Conservation (phyloP, 2,113 vertebrate species). For the Alaudala cheleensis region DNA sequence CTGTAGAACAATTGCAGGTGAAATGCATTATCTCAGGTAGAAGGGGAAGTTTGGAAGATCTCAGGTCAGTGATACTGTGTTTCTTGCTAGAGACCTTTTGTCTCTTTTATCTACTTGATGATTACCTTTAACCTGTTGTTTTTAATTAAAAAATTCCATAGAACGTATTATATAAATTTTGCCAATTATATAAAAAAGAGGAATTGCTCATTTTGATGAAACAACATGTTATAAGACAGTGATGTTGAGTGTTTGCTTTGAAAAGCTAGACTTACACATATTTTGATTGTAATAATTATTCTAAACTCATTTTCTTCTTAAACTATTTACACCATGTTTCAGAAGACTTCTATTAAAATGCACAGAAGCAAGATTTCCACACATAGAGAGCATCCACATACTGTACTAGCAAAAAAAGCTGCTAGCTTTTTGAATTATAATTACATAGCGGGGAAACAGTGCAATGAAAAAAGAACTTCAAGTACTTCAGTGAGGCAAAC, state of each 20-base stretch:
- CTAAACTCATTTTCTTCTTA: neutral
- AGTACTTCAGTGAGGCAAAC: neutral
- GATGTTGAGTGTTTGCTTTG: neutral
- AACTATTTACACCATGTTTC: neutral
- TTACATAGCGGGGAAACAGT: neutral
- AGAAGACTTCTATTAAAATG: neutral
- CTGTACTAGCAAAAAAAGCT: neutral
- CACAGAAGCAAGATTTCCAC: neutral
- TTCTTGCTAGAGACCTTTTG: neutral
- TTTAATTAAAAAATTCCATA: neutral
- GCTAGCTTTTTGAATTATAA: neutral
- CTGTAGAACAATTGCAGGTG: neutral
- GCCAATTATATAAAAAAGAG: neutral
- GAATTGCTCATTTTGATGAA: neutral
- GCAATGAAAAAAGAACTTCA: neutral
- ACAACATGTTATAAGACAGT: neutral
- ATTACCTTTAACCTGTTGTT: neutral
- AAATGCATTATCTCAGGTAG: neutral
- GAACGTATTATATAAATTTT: neutral
- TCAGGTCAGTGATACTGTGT: neutral
- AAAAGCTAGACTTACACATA: neutral
- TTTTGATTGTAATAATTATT: neutral
- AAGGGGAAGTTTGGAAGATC: neutral
- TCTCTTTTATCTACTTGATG: neutral
- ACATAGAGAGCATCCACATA: neutral